Percentiles rank a stretch among this genome's conserved stretches.
Conservation (phyloP, 2,888 invertebrate genomes). For the Clunio marinus region DNA sequence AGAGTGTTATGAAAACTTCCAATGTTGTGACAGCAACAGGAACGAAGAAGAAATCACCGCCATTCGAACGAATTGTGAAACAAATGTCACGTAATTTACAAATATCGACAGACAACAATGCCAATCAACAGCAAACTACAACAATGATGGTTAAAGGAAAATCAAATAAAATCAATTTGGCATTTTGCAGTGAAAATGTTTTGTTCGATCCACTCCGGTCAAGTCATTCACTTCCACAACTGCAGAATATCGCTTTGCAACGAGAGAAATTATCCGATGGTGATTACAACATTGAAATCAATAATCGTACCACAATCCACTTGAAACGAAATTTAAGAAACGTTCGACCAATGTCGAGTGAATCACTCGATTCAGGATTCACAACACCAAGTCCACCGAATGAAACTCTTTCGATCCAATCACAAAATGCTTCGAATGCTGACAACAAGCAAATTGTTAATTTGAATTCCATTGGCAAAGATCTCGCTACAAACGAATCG, state of each 20-base stretch:
- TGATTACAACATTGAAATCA: slow-evolving; percentile 26
- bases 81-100: slow-evolving; percentile 31
- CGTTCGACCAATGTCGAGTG: slow-evolving; percentile 51
- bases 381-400: slow-evolving; percentile 61
- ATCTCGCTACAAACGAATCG: background rate
- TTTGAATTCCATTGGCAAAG: background rate
- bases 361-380: slow-evolving; percentile 55
- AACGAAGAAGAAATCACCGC: slow-evolving; percentile 37
- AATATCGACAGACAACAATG: too few species aligned
- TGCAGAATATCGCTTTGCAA: slow-evolving; percentile 1
- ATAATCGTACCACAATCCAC: slow-evolving; percentile 6
- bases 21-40: slow-evolving; percentile 1
- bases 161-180: slow-evolving; percentile 23
- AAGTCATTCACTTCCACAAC: slow-evolving; percentile 36
- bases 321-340: slow-evolving; percentile 46
- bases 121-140: slow-evolving; percentile 15
- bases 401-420: slow-evolving; percentile 16
- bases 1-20: slow-evolving; percentile 21
- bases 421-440: background rate
- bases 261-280: background rate
- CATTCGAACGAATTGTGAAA: slow-evolving; percentile 40
- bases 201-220: slow-evolving; percentile 23
- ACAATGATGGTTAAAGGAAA: background rate
- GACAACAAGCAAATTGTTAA: background rate
- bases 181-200: background rate